phyloP scores from a whole-genome alignment of 2,888 invertebrate species.

The Slavum lentiscoides region DNA sequence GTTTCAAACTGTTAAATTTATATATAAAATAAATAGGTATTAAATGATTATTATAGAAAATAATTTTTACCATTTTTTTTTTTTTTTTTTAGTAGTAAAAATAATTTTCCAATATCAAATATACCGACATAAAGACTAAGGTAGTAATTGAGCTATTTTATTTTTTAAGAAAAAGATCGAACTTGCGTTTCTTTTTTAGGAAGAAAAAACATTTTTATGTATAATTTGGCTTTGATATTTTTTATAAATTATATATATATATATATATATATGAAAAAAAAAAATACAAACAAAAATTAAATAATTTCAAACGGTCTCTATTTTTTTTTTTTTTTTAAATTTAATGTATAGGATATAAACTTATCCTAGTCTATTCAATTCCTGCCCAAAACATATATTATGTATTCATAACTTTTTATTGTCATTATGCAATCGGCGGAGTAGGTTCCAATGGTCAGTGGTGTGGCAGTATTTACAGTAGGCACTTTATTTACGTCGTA shows the following conservation, averaged over 20 bases:
- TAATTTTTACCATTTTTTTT: background rate
- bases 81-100: background rate
- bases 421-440: background rate
- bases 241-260: conserved; percentile 9
- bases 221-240: conserved; percentile 7
- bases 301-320: too few relatives aligned
- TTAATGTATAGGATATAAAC: too few relatives aligned
- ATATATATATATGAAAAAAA: background rate
- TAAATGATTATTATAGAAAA: background rate
- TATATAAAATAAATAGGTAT: background rate
- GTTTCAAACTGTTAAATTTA: background rate
- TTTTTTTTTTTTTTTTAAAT: too few relatives aligned
- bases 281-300: background rate
- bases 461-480: too few relatives aligned
- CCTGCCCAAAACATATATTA: too few relatives aligned
- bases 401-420: background rate
- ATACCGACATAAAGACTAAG: background rate
- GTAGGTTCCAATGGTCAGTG: background rate
- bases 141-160: conserved; percentile 42
- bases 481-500: too few relatives aligned
- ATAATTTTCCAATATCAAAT: background rate
- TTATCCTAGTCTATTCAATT: too few relatives aligned
- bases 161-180: conserved; percentile 25
- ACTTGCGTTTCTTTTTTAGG: conserved; percentile 11
- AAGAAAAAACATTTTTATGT: conserved; percentile 16